Conservation (phyloP, 2,797 vertebrate species). For the Brachymystax lenok region DNA sequence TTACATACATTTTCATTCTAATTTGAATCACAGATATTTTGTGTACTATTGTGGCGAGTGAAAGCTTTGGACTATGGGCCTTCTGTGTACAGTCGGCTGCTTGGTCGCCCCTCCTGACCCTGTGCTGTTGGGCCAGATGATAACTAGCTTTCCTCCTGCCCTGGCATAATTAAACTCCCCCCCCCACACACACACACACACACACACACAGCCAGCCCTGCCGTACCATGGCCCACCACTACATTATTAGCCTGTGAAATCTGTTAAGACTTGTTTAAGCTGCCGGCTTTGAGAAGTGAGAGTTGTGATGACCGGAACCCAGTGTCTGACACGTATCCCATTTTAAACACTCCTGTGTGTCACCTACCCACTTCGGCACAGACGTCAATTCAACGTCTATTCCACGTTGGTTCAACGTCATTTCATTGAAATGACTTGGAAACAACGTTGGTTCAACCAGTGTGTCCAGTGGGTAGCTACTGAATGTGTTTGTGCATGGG, state of each 20-base stretch:
- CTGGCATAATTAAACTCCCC: conserved; percentile 60
- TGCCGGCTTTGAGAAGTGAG: conserved; percentile 49
- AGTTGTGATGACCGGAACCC: conserved; percentile 48
- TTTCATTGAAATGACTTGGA: too few relatives aligned
- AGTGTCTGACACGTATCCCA: conserved; percentile 5
- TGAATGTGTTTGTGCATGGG: conserved; percentile 12
- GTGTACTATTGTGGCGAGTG: conserved; percentile 40
- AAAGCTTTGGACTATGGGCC: conserved; percentile 29
- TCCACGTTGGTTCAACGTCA: too few relatives aligned
- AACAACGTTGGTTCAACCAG: too few relatives aligned
- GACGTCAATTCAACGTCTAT: too few relatives aligned
- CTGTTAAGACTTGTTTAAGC: conserved; percentile 64
- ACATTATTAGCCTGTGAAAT: conserved; percentile 68
- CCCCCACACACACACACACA: conserved; percentile 34
- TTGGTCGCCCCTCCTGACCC: conserved; percentile 2
- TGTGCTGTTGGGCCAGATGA: conserved; percentile 31
- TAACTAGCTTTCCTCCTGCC: conserved; percentile 39
- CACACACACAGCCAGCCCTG: conserved; percentile 48
- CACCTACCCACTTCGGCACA: conserved; percentile 6
- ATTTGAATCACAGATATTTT: conserved; percentile 49
- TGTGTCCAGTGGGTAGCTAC: too few relatives aligned
- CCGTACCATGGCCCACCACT: conserved; percentile 22
- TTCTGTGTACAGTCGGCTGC: conserved; percentile 2
- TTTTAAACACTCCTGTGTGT: conserved; percentile 11
- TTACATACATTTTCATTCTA: conserved; percentile 18